Evolutionary conservation across 1,140 invertebrate genomes (phyloP).

Genomic region (Cardiocondyla obscurior): DNA sequence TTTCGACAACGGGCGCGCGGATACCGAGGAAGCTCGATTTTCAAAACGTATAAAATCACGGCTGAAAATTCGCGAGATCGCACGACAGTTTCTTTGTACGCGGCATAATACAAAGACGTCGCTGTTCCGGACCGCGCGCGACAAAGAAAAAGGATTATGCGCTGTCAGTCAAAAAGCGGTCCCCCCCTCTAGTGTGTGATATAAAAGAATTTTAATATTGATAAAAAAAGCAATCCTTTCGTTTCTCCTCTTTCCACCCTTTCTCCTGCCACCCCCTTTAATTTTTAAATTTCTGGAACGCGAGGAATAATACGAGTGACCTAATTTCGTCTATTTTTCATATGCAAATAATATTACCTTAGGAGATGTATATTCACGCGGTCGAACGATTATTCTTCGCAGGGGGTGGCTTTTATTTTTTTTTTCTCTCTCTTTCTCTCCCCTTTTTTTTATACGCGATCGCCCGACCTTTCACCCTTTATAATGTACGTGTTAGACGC

Average conservation of each 20-base stretch:
- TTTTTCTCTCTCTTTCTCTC: too few relatives aligned
- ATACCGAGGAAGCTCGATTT: background rate
- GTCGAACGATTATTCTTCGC: background rate
- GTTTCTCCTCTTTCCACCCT: too few relatives aligned
- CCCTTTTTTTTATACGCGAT: constrained; percentile 44
- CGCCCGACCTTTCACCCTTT: constrained; percentile 43
- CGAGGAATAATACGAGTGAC: background rate
- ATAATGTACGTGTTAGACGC: constrained; percentile 70
- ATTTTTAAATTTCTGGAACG: background rate
- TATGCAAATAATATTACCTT: background rate
- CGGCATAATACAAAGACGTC: background rate
- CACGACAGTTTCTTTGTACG: background rate
- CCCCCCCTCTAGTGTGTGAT: too few relatives aligned
- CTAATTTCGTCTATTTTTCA: background rate
- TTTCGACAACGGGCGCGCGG: background rate
- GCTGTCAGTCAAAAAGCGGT: background rate
- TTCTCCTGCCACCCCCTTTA: background rate
- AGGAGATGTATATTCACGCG: background rate
- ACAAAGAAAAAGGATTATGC: background rate
- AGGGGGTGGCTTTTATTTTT: constrained; percentile 55
- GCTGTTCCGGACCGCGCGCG: background rate
- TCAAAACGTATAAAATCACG: background rate
- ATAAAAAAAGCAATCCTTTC: background rate
- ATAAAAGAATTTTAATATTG: constrained; percentile 14
- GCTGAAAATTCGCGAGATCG: background rate